Evolutionary conservation across 2,797 vertebrate genomes (phyloP).

Genomic region (Danio choprae): DNA sequence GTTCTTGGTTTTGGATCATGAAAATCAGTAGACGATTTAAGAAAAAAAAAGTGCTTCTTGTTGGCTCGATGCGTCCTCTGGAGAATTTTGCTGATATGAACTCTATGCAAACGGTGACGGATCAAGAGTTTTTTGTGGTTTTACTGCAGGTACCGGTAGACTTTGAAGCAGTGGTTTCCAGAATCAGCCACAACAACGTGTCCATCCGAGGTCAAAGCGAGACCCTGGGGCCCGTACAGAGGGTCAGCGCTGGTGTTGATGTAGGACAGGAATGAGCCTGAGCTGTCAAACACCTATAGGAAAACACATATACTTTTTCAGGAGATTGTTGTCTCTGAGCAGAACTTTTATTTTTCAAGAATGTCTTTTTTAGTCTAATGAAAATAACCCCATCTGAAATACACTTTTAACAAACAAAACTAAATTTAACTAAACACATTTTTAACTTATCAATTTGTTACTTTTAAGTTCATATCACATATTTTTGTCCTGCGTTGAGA

Average conservation of each 20-base stretch:
- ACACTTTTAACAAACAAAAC: too few species aligned
- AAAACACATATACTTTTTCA: neutral
- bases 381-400: too few species aligned
- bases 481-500: too few species aligned
- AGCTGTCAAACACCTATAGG: constrained; percentile 91
- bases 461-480: too few species aligned
- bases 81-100: constrained; percentile 36
- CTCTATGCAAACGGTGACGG: constrained; percentile 38
- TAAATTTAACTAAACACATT: too few species aligned
- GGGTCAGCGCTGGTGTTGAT: constrained; percentile 97
- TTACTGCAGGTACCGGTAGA: constrained; percentile 97
- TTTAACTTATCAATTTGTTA: too few species aligned
- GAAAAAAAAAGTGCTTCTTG: constrained; percentile 47
- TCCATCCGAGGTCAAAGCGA: constrained; percentile 94
- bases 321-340: neutral
- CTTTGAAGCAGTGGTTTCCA: constrained; percentile 98
- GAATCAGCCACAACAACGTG: constrained; percentile 96
- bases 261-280: constrained; percentile 95
- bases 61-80: constrained; percentile 25
- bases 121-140: constrained; percentile 27
- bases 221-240: constrained; percentile 92
- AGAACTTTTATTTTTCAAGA: too few species aligned
- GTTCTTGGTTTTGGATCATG: constrained; percentile 26
- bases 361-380: too few species aligned
- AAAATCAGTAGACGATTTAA: constrained; percentile 44